Conservation (phyloP, 2,797 vertebrate species). For the Phaenicophaeus curvirostris region DNA sequence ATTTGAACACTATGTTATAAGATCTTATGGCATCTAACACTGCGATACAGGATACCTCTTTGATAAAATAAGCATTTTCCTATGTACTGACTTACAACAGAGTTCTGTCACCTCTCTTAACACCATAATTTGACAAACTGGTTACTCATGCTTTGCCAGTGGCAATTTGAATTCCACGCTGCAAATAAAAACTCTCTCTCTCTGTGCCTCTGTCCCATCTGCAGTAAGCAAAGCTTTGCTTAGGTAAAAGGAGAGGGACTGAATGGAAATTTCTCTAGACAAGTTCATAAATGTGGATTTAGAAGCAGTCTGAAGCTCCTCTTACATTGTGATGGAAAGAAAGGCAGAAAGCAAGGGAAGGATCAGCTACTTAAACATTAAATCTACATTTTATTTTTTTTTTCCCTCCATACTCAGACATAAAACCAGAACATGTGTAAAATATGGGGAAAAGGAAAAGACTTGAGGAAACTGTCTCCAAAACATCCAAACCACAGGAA, state of each 20-base stretch:
- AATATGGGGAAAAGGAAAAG: neutral
- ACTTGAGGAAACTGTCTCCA: neutral
- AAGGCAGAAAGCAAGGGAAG: neutral
- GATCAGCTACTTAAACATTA: neutral
- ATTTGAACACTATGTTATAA: neutral
- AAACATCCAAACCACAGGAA: constrained; percentile 36
- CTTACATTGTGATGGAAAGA: neutral
- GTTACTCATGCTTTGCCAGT: neutral
- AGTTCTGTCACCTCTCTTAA: neutral
- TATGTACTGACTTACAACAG: neutral
- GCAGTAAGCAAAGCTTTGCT: neutral
- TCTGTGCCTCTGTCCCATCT: neutral
- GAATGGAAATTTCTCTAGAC: neutral
- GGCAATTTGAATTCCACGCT: neutral
- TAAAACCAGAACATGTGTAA: neutral
- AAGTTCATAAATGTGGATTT: neutral
- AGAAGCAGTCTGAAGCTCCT: neutral
- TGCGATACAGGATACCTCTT: neutral
- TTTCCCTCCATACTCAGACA: neutral
- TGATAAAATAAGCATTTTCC: neutral
- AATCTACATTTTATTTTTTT: neutral
- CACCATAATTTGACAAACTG: neutral
- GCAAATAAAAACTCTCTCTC: neutral
- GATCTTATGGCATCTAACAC: neutral
- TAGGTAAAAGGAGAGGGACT: neutral